A percentile compares a stretch with the other conserved stretches of the same genome.
These are phyloP conservation scores for Anguilla obscura DNA, from an alignment of 2,797 vertebrate species.

Conservation along the genomic window DNA sequence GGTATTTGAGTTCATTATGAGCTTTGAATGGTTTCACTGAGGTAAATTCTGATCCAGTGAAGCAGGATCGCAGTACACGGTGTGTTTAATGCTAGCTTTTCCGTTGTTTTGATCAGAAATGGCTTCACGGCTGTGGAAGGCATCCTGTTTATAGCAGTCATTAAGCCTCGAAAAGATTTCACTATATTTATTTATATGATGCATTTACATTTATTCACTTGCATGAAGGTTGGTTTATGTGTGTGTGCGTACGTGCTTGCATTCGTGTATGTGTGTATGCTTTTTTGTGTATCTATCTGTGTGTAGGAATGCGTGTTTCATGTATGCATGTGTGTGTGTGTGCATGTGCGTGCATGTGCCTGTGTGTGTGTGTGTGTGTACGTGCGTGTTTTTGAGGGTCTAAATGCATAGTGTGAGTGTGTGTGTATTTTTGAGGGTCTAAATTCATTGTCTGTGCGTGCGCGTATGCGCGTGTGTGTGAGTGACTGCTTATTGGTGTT, in stretches of 20 bases:
- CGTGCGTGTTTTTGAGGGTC: neutral
- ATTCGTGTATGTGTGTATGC: neutral
- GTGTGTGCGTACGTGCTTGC: neutral
- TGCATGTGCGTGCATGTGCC: neutral
- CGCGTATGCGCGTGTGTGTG: neutral
- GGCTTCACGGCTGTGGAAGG: neutral
- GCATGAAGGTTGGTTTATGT: neutral
- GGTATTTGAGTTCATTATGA: neutral
- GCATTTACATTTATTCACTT: neutral
- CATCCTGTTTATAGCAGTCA: slow-evolving; percentile 4
- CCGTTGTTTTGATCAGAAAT: slow-evolving; percentile 16
- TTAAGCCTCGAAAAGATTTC: neutral
- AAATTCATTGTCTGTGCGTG: neutral
- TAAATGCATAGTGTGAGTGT: neutral
- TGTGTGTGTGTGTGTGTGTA: neutral
- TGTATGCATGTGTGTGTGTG: neutral
- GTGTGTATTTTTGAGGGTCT: neutral
- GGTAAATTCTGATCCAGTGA: neutral
- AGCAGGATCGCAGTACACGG: neutral
- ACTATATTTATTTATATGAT: neutral
- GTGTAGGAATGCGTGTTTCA: neutral
- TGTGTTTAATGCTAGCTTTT: neutral
- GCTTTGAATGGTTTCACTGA: neutral
- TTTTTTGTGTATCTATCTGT: neutral
- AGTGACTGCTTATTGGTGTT: neutral